Conservation (phyloP, 2,888 invertebrate genomes). For the Amphipyra berbera region DNA sequence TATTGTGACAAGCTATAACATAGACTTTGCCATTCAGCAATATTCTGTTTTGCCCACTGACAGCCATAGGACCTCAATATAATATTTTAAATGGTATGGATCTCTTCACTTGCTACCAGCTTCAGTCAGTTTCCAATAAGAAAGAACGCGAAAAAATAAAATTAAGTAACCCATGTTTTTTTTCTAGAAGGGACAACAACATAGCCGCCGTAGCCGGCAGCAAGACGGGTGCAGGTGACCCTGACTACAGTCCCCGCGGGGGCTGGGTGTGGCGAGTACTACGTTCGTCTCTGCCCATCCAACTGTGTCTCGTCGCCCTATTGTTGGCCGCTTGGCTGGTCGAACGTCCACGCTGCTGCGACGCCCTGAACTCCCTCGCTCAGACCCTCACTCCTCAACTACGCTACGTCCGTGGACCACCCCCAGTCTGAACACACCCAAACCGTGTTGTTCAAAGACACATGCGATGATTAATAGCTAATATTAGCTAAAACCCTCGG, state of each 20-base stretch:
- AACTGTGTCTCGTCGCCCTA: conserved; percentile 93
- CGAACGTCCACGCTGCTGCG: conserved; percentile 94
- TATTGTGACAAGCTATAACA: too few species aligned
- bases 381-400: conserved; percentile 94
- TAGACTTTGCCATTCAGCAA: too few species aligned
- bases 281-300: conserved; percentile 94
- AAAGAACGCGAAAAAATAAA: not conserved
- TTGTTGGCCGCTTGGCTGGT: conserved; percentile 93
- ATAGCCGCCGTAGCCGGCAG: conserved; percentile 76
- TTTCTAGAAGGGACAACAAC: conserved; percentile 70
- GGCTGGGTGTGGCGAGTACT: conserved; percentile 94
- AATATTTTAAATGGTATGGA: too few species aligned
- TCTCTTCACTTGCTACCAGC: too few species aligned
- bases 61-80: too few species aligned
- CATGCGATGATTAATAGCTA: conserved; percentile 52
- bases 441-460: conserved; percentile 61
- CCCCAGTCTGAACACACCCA: conserved; percentile 91
- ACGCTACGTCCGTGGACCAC: conserved; percentile 95
- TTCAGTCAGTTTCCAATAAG: not conserved
- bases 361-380: conserved; percentile 93
- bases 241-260: conserved; percentile 87
- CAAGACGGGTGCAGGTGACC: conserved; percentile 89
- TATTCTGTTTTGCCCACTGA: too few species aligned
- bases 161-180: not conserved
- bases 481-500: conserved; percentile 44